Conservation (phyloP, 2,113 vertebrate genomes). For the Toxostoma redivivum region DNA sequence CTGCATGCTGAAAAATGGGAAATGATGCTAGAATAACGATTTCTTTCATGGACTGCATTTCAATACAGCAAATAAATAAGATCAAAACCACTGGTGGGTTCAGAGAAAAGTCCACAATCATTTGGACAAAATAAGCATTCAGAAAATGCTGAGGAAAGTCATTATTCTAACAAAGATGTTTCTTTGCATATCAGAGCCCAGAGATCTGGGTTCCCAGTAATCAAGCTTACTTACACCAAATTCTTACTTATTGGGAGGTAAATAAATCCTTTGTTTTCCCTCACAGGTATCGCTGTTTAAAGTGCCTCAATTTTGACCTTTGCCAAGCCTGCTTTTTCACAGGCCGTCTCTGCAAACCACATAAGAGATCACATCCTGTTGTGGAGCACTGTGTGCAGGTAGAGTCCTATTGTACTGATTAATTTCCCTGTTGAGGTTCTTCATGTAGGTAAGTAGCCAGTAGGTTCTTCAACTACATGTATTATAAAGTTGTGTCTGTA, state of each 20-base stretch:
- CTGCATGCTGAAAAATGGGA: neutral
- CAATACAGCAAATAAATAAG: neutral
- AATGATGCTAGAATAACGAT: neutral
- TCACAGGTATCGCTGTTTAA: constrained; percentile 82
- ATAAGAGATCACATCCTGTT: constrained; percentile 77
- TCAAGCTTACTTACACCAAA: neutral
- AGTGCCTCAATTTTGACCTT: constrained; percentile 83
- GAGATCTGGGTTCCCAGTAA: neutral
- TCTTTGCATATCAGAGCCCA: neutral
- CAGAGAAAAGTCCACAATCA: neutral
- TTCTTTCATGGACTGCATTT: neutral
- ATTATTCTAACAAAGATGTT: neutral
- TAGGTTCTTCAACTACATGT: neutral
- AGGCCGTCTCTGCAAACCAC: constrained; percentile 67
- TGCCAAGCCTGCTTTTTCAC: constrained; percentile 85
- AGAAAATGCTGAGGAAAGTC: neutral
- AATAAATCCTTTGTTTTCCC: neutral
- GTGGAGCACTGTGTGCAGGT: constrained; percentile 80
- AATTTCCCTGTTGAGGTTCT: neutral
- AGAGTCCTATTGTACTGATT: neutral
- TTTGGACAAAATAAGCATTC: neutral
- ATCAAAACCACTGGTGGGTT: neutral
- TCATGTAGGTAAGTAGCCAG: neutral
- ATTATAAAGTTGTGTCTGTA: neutral
- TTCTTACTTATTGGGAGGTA: neutral